Evolutionary conservation across 2,888 invertebrate genomes (phyloP), one percentile per base, ranked within the genome.

Genomic region (Buathra laborator): DNA sequence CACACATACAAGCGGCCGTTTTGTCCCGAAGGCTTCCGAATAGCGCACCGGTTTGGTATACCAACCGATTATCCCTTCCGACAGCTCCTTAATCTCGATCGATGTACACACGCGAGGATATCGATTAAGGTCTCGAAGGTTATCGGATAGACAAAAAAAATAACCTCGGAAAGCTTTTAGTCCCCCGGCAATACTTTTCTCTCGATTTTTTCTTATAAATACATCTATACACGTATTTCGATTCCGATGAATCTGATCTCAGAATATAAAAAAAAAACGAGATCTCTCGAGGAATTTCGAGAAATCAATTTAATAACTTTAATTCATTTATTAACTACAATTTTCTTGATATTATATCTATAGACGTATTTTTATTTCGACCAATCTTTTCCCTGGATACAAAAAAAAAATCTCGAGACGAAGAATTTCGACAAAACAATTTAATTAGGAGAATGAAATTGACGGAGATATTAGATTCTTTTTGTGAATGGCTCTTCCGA

Each of bases 31-130:
- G 32, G 3, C 44, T n/a, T 46, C 77, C n/a, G 71, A 66, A 48
- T 48, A 56, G 32, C 67, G 9, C 56, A 16, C 48, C 48, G 56
- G 37, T 2, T 74, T 37, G 29, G 14, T 68, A 29, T 67, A 62
- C 72, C 43, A 70, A 51, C 10, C 76, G 81, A 76, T 81, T 64
- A 76, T 71, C 70, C 81, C 68, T 81, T 46, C 46, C 71, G 71
- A 70, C 56, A 70, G 70, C 62, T 70, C 68, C 46, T 44, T 32
- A 70, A 78, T 64, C 70, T 70, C 70, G 10, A 37, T 78, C 37
- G 59, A 29, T 32, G 29, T 24, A 59, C 59, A 59, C 59, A 24
- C 24, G 24, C 59, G 14, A 14, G 32, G 29, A 59, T 59, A 59
- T 68, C 24, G 16, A 56, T 32, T 29, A 19, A 64, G 32, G 62